A percentile compares a stretch with the other conserved stretches of the same genome.
These are phyloP conservation scores for Loriculus beryllinus DNA, from an alignment of 2,797 vertebrate species.

Conservation along the genomic window DNA sequence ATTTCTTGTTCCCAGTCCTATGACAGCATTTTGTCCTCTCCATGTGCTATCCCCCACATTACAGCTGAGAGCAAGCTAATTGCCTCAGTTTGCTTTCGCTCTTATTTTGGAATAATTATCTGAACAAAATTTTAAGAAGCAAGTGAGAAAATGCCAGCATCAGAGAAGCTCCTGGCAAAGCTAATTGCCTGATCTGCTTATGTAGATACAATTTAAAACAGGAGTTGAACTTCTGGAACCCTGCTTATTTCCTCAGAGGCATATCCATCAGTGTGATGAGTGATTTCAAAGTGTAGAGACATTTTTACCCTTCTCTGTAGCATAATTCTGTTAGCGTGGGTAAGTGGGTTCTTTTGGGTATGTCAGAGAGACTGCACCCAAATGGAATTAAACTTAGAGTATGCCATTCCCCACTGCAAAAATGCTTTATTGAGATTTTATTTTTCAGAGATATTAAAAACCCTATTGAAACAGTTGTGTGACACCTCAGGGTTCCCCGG, in stretches of 20 bases:
- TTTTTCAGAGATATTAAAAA: background rate
- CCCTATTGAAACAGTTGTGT: background rate
- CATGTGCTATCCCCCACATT: constrained; percentile 10
- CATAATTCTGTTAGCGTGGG: background rate
- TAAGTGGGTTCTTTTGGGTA: background rate
- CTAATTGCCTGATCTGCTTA: constrained; percentile 72
- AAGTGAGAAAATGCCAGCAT: constrained; percentile 55
- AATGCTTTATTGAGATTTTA: background rate
- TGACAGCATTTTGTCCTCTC: background rate
- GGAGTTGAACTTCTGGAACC: constrained; percentile 64
- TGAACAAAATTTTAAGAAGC: constrained; percentile 63
- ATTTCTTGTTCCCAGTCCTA: background rate
- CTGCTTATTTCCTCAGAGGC: constrained; percentile 64
- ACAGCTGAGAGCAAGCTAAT: constrained; percentile 4
- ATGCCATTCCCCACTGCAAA: background rate
- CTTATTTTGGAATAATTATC: constrained; percentile 54
- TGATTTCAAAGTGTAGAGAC: constrained; percentile 38
- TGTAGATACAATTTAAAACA: constrained; percentile 63
- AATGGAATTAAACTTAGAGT: background rate
- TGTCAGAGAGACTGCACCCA: background rate
- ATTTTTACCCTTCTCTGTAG: background rate
- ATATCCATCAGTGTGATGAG: constrained; percentile 41
- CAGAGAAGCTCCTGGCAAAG: constrained; percentile 60
- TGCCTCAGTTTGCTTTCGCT: constrained; percentile 44
- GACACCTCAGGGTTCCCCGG: background rate